These are phyloP conservation scores for Laticauda laticaudata DNA, from an alignment of 2,113 vertebrate species.

Conservation along the genomic window DNA sequence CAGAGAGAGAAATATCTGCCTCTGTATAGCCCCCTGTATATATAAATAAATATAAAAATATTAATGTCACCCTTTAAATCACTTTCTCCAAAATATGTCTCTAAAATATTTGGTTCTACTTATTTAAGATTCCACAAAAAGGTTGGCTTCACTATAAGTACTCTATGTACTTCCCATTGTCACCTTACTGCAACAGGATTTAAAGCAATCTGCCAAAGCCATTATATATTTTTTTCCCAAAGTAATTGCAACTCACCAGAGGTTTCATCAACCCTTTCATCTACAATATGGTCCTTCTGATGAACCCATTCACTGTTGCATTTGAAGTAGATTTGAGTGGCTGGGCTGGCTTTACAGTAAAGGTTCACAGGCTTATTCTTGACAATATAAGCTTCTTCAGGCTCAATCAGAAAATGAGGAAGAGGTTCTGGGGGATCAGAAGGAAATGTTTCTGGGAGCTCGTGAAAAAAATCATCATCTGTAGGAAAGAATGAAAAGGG, in stretches of 20 bases:
- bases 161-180: not conserved
- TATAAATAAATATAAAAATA: not conserved
- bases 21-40: too few species aligned
- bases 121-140: not conserved
- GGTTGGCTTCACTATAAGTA: not conserved
- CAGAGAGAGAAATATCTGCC: too few species aligned
- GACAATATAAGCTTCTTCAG: slow-evolving; percentile 93
- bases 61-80: not conserved
- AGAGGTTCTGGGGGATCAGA: slow-evolving; percentile 93
- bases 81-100: not conserved
- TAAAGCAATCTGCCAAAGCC: not conserved
- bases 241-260: slow-evolving; percentile 80
- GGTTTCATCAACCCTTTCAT: slow-evolving; percentile 91
- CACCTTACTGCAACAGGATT: not conserved
- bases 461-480: slow-evolving; percentile 93
- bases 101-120: not conserved
- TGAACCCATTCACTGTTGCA: slow-evolving; percentile 98
- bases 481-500: slow-evolving; percentile 49
- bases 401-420: slow-evolving; percentile 93
- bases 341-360: slow-evolving; percentile 93
- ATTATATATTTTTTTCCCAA: not conserved
- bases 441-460: slow-evolving; percentile 95
- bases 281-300: slow-evolving; percentile 93
- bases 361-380: slow-evolving; percentile 94
- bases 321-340: slow-evolving; percentile 97